Evolutionary conservation across 2,113 vertebrate species (phyloP).

Genomic region (Lepidothrix coronata): DNA sequence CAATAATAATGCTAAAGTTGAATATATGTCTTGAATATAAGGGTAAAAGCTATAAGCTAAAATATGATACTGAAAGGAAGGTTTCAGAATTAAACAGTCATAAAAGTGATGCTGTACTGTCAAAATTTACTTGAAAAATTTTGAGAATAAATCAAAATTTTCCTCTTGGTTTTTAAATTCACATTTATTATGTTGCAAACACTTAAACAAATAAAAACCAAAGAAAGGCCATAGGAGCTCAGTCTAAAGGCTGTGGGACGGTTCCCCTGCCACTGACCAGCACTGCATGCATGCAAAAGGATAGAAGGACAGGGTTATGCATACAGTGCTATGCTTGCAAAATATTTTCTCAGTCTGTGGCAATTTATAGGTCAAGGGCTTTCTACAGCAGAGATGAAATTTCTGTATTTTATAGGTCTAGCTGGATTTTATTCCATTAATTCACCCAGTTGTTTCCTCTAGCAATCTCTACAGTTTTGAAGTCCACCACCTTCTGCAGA

Average conservation of each 20-base stretch:
- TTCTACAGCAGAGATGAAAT: background rate
- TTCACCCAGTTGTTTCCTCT: background rate
- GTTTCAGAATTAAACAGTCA: background rate
- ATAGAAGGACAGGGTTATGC: background rate
- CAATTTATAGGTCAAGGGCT: background rate
- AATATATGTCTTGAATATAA: background rate
- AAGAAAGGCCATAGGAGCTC: background rate
- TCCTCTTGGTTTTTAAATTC: background rate
- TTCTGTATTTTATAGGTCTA: background rate
- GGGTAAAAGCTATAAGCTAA: background rate
- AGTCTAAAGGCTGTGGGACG: background rate
- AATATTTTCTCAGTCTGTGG: background rate
- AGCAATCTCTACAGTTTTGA: background rate
- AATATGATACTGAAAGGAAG: background rate
- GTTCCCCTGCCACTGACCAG: background rate
- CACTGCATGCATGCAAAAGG: background rate
- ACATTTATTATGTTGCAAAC: background rate
- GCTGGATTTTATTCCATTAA: background rate
- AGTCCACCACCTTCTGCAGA: background rate
- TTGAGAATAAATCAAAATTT: background rate
- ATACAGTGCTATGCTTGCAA: background rate
- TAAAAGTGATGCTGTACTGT: background rate
- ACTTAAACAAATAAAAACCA: background rate
- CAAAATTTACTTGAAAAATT: background rate
- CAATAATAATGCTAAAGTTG: background rate